Evolutionary conservation across 2,888 invertebrate species (phyloP).

Genomic region (Aphrophora alni): DNA sequence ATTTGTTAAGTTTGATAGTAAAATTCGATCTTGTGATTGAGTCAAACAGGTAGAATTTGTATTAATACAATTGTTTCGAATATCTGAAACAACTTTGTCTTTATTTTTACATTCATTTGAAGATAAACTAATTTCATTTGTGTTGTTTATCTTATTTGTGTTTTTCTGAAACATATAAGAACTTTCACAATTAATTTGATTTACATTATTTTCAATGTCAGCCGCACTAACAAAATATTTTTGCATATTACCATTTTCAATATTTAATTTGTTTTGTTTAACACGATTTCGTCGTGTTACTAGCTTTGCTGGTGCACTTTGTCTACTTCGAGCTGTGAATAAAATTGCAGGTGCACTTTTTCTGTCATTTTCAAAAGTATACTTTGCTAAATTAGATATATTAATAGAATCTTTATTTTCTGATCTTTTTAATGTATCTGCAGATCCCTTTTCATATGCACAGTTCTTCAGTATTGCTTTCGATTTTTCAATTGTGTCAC

Average conservation of each 20-base stretch:
- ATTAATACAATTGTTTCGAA: background rate
- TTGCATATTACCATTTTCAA: background rate
- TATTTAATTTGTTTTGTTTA: background rate
- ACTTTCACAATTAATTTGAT: background rate
- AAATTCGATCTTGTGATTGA: background rate
- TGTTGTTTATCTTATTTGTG: background rate
- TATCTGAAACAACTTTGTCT: background rate
- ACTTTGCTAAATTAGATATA: background rate
- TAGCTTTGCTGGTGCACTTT: conserved; percentile 37
- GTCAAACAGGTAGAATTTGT: background rate
- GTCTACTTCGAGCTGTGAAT: background rate
- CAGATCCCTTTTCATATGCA: background rate
- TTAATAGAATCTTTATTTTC: background rate
- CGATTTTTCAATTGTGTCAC: conserved; percentile 13
- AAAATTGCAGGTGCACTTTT: background rate
- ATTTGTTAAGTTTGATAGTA: background rate
- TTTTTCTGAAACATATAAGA: background rate
- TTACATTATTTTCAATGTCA: background rate
- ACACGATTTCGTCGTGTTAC: background rate
- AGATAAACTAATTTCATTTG: background rate
- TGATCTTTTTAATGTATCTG: background rate
- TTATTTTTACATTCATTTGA: background rate
- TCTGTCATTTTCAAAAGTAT: background rate
- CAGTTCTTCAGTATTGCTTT: conserved; percentile 7
- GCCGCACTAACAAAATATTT: background rate